Evolutionary conservation across 2,888 invertebrate species (phyloP).

Genomic region (Mesopsocus fuscifrons): DNA sequence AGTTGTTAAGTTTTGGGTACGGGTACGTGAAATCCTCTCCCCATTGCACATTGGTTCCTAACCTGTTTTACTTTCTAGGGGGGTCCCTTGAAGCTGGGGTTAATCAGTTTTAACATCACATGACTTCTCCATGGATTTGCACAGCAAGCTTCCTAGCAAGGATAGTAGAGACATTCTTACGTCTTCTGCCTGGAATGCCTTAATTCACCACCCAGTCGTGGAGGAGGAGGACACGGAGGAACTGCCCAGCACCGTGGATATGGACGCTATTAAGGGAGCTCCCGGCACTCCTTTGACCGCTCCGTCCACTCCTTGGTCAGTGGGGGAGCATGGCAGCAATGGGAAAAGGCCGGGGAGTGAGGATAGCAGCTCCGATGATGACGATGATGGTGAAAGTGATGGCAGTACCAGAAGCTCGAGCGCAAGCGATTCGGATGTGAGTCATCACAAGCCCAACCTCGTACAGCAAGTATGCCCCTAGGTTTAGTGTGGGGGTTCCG

Average conservation of each 20-base stretch:
- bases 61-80: too few species aligned
- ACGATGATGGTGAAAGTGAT: slow-evolving; percentile 36
- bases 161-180: slow-evolving; percentile 18
- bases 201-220: slow-evolving; percentile 21
- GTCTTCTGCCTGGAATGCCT: slow-evolving; percentile 23
- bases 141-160: slow-evolving; percentile 4
- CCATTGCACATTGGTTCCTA: too few species aligned
- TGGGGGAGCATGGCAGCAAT: slow-evolving; percentile 9
- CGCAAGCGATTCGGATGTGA: slow-evolving; percentile 15
- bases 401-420: slow-evolving; percentile 29
- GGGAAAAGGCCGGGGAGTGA: slow-evolving; percentile 8
- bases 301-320: slow-evolving; percentile 12
- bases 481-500: slow-evolving; percentile 10
- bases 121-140: slow-evolving; percentile 4
- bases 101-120: too few species aligned
- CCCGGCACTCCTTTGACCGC: slow-evolving; percentile 16
- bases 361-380: slow-evolving; percentile 23
- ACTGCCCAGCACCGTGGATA: slow-evolving; percentile 43
- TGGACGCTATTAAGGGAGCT: slow-evolving; percentile 36
- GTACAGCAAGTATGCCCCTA: slow-evolving; percentile 8
- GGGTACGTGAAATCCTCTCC: too few species aligned
- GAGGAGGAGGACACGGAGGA: slow-evolving; percentile 40
- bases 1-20: too few species aligned
- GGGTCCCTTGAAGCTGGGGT: too few species aligned
- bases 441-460: too few species aligned